Evolutionary conservation across 2,888 invertebrate species (phyloP).

Genomic region (Pseudoips prasinana): DNA sequence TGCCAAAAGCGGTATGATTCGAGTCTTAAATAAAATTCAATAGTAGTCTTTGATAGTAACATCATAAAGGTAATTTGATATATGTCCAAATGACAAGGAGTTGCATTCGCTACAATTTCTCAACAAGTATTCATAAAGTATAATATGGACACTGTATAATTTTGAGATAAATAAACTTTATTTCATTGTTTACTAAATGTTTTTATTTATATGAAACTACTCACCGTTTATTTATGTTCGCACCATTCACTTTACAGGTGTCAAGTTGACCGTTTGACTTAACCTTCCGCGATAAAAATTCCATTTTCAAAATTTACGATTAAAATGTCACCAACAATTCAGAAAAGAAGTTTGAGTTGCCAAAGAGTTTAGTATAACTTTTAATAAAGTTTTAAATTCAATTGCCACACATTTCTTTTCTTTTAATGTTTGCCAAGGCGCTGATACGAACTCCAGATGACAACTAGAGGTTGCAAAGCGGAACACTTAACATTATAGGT

Average conservation of each 20-base stretch:
- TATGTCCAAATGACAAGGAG: no score
- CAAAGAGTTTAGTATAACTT: no score
- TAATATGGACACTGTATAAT: no score
- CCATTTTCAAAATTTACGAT: conserved; percentile 54
- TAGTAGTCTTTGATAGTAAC: no score
- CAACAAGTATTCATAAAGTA: no score
- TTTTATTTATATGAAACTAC: no score
- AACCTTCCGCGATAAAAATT: conserved; percentile 62
- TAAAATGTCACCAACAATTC: conserved; percentile 48
- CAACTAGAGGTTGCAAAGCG: conserved; percentile 59
- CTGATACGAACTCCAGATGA: conserved; percentile 56
- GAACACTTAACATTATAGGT: conserved; percentile 41
- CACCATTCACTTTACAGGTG: conserved; percentile 64
- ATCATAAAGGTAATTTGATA: no score
- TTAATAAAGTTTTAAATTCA: conserved; percentile 8
- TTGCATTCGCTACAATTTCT: no score
- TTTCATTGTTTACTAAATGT: no score
- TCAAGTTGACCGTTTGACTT: conserved; percentile 61
- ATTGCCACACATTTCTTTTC: background rate
- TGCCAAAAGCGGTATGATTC: no score
- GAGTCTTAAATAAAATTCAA: no score
- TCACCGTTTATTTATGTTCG: conserved; percentile 57
- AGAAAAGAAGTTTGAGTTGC: conserved; percentile 10
- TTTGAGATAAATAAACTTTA: no score
- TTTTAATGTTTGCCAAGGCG: conserved; percentile 34